phyloP scores from a whole-genome alignment of 2,888 invertebrate species.

The Torymus texanus region DNA sequence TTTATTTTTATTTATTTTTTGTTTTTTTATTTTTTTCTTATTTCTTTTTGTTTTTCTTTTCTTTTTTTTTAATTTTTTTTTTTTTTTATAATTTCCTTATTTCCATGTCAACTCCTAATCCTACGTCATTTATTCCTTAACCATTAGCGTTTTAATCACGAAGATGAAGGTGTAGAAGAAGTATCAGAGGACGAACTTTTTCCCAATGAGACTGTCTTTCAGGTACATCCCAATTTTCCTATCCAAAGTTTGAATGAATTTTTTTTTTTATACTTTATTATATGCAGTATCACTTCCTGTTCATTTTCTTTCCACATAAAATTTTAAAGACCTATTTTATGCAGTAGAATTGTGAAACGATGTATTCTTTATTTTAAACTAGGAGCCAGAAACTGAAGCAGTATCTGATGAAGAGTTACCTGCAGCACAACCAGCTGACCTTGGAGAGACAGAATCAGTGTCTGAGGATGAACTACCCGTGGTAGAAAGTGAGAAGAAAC shows the following conservation, averaged over 20 bases:
- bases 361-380: constrained; percentile 49
- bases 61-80: constrained; percentile 9
- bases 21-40: constrained; percentile 16
- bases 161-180: constrained; percentile 64
- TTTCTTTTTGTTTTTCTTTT: constrained; percentile 11
- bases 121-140: constrained; percentile 41
- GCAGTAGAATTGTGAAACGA: no score
- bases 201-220: constrained; percentile 59
- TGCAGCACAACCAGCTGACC: constrained; percentile 83
- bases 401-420: constrained; percentile 91
- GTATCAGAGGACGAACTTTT: constrained; percentile 66
- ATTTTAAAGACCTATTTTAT: no score
- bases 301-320: no score
- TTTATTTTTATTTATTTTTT: constrained; percentile 21
- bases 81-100: constrained; percentile 6
- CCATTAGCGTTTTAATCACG: constrained; percentile 47
- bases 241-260: background rate
- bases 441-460: constrained; percentile 89
- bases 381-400: constrained; percentile 88
- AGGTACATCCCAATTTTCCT: constrained; percentile 59
- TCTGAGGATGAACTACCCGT: constrained; percentile 89
- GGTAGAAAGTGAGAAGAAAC: constrained; percentile 75
- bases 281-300: no score
- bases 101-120: constrained; percentile 38
- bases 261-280: no score